Evolutionary conservation across 2,888 invertebrate species (phyloP), one percentile per base, ranked within the genome.

Genomic region (Cheilosia pagana): DNA sequence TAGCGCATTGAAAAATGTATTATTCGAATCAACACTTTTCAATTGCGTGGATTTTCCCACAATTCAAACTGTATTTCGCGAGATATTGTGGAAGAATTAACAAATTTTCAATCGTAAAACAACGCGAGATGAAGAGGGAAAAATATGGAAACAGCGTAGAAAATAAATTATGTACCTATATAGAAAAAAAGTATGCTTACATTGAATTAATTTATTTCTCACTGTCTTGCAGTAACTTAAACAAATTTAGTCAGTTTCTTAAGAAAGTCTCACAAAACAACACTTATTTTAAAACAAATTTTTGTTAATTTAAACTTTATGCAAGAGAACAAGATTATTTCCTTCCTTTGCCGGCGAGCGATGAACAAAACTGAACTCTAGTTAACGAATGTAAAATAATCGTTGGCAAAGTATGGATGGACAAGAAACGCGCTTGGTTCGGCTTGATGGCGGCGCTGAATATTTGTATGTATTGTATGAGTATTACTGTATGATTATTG

Each of bases 321-420:
- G 78, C 78, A 74, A 72, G 50, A 43, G 55, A 67, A 21, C 25
- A 79, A 35, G 35, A 35, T 8, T 28, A 12, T 3, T 12, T 12
- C 35, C 83, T 79, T 79, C 68, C 70, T 63, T 65, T 53, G 19
- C 83, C 79, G 72, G 82, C 65, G 79, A 63, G 78, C 65, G 79
- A 63, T 79, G 83, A 79, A 83, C 83, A 74, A 63, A 81, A 81
- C 48, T 81, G 81, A 76, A 76, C 76, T 81, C 62, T 75, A 41
- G 41, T 81, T 62, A 10, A 75, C 57, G 68, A 74, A 53, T 70
- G 63, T 59, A 53, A 68, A 59, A 79, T 55, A 65, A 52, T 60
- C 68, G 83, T 79, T 83, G 74, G 79, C 74, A 43, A 57, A 65
- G 65, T 70, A 74, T 45, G 68, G 28, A 72, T 14, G 19, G 14